phyloP scores from a whole-genome alignment of 1,140 invertebrate species.

The Eueides isabella region DNA sequence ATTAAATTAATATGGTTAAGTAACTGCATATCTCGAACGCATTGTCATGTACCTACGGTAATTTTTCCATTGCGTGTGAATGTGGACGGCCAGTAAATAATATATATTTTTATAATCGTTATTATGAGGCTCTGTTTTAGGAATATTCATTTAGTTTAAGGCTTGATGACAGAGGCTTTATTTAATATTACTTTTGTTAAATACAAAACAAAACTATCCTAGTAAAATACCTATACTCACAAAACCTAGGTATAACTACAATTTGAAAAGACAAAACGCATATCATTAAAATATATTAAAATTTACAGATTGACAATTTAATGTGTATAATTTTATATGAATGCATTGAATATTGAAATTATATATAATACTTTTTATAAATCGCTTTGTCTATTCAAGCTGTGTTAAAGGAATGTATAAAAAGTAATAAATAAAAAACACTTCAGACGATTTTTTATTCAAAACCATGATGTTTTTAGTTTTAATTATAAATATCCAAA shows the following conservation, averaged over 20 bases:
- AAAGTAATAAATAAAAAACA: too few species aligned
- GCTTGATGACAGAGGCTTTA: too few species aligned
- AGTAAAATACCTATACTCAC: too few species aligned
- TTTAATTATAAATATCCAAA: not conserved
- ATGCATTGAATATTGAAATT: too few species aligned
- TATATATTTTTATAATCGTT: not conserved
- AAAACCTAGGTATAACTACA: too few species aligned
- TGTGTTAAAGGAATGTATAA: not conserved
- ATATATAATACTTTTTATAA: too few species aligned
- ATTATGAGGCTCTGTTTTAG: not conserved
- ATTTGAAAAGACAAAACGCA: too few species aligned
- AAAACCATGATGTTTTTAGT: not conserved
- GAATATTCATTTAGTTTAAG: not conserved
- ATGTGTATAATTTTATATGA: too few species aligned
- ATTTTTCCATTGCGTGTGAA: constrained; percentile 16
- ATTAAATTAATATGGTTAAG: constrained; percentile 3
- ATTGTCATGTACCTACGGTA: constrained; percentile 1
- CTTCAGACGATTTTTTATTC: not conserved
- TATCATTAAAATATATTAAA: too few species aligned
- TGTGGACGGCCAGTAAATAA: not conserved
- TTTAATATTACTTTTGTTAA: too few species aligned
- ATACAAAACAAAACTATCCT: too few species aligned
- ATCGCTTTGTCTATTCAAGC: not conserved
- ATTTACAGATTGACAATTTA: too few species aligned
- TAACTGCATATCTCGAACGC: not conserved